phyloP scores from a whole-genome alignment of 30 jellyfish, hydroid and myxozoan species.

The Aurelia coerulea region DNA sequence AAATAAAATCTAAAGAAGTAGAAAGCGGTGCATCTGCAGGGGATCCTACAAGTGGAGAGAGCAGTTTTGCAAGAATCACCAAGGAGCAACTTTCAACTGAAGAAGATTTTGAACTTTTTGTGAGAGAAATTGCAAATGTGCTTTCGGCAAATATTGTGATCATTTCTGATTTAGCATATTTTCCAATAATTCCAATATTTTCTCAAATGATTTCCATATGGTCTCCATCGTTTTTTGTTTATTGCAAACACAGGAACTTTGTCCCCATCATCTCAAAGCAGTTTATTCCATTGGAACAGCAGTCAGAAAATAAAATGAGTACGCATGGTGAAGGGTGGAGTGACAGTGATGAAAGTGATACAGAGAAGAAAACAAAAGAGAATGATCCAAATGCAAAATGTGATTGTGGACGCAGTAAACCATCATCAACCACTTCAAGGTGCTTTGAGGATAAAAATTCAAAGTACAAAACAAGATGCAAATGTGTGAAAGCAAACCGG shows the following conservation, averaged over 20 bases:
- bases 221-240: slow-evolving; percentile 75
- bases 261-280: slow-evolving; percentile 71
- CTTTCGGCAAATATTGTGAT: slow-evolving; percentile 73
- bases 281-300: slow-evolving; percentile 4
- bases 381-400: slow-evolving; percentile 59
- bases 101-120: slow-evolving; percentile 73
- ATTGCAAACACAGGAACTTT: slow-evolving; percentile 56
- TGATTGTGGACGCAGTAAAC: slow-evolving; percentile 93
- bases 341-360: slow-evolving; percentile 5
- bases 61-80: not conserved
- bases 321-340: not conserved
- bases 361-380: not conserved
- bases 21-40: not conserved
- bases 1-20: too few relatives aligned
- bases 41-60: slow-evolving; percentile 2
- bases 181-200: slow-evolving; percentile 86
- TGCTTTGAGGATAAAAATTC: slow-evolving; percentile 85
- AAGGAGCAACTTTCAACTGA: slow-evolving; percentile 27
- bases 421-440: slow-evolving; percentile 55
- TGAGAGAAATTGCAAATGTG: slow-evolving; percentile 65
- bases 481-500: slow-evolving; percentile 79
- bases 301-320: too few relatives aligned
- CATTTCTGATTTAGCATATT: slow-evolving; percentile 61
- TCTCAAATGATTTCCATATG: slow-evolving; percentile 62
- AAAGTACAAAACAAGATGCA: slow-evolving; percentile 81